A percentile compares a stretch with the other conserved stretches of the same genome.
These are phyloP conservation scores for Ochropleura plecta DNA, from an alignment of 2,888 invertebrate species.

Conservation along the genomic window DNA sequence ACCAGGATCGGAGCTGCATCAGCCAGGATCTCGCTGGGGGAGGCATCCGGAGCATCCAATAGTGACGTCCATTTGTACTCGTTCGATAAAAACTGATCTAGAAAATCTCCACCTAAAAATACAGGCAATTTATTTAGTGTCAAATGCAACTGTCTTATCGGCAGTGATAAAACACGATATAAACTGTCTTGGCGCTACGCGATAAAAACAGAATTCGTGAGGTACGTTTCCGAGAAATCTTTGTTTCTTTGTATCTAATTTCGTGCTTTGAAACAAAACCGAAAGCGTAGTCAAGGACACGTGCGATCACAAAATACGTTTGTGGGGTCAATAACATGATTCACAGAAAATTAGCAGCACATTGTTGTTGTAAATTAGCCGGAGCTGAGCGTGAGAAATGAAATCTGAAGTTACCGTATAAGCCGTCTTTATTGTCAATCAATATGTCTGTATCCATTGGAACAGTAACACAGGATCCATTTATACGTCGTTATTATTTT, in stretches of 20 bases:
- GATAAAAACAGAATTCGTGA: slow-evolving; percentile 15
- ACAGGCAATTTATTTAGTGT: slow-evolving; percentile 1
- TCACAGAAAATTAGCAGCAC: slow-evolving; percentile 64
- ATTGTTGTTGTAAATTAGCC: slow-evolving; percentile 75
- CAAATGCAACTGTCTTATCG: slow-evolving; percentile 46
- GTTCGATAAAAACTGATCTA: slow-evolving; percentile 83
- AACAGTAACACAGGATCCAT: slow-evolving; percentile 51
- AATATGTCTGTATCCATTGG: slow-evolving; percentile 88
- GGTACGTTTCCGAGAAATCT: slow-evolving; percentile 16
- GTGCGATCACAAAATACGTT: slow-evolving; percentile 65
- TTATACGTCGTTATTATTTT: slow-evolving; percentile 29
- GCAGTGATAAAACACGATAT: slow-evolving; percentile 33
- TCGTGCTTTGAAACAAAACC: slow-evolving; percentile 55
- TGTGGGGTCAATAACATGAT: slow-evolving; percentile 76
- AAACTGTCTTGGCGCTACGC: slow-evolving; percentile 7
- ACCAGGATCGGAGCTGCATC: slow-evolving; percentile 84
- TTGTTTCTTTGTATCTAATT: slow-evolving; percentile 38
- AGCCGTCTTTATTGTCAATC: slow-evolving; percentile 80
- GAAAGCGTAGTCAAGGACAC: slow-evolving; percentile 79
- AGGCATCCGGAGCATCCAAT: slow-evolving; percentile 85
- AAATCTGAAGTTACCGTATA: slow-evolving; percentile 80
- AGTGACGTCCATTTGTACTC: slow-evolving; percentile 87
- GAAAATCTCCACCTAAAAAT: slow-evolving; percentile 84
- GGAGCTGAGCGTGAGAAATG: slow-evolving; percentile 59
- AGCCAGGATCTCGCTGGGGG: slow-evolving; percentile 88